Evolutionary conservation across 2,797 vertebrate genomes (phyloP).

Genomic region (Botia kubotai): DNA sequence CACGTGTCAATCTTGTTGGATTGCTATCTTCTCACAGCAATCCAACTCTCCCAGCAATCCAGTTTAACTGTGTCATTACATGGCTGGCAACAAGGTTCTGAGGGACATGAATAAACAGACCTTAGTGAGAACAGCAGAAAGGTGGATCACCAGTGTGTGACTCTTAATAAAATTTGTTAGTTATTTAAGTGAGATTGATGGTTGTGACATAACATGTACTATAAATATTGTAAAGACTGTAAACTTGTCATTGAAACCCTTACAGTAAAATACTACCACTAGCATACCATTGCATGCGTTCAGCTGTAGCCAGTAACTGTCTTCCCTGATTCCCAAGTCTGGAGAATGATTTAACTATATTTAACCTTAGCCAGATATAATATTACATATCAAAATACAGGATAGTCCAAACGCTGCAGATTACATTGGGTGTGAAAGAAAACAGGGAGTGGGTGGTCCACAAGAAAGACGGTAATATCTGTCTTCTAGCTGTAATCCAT

Average conservation of each 20-base stretch:
- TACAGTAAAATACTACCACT: slow-evolving; percentile 9
- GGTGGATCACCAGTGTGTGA: background rate
- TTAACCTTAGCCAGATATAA: slow-evolving; percentile 78
- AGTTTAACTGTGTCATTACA: slow-evolving; percentile 55
- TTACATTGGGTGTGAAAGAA: slow-evolving; percentile 74
- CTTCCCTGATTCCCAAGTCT: slow-evolving; percentile 32
- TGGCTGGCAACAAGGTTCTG: slow-evolving; percentile 31
- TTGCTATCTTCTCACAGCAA: too few relatives aligned
- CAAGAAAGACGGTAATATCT: background rate
- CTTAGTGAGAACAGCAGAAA: slow-evolving; percentile 27
- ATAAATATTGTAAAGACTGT: slow-evolving; percentile 15
- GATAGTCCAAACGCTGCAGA: slow-evolving; percentile 78
- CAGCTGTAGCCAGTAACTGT: background rate
- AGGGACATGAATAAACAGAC: slow-evolving; percentile 43
- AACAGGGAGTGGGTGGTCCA: background rate
- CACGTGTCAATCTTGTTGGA: too few relatives aligned
- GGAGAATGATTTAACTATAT: slow-evolving; percentile 73
- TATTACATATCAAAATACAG: slow-evolving; percentile 85
- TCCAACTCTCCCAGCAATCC: slow-evolving; percentile 60
- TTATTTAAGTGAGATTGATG: slow-evolving; percentile 7
- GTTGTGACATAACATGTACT: background rate
- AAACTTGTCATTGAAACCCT: slow-evolving; percentile 5
- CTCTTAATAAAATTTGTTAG: background rate
- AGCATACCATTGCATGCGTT: background rate
- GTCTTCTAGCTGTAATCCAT: background rate